Evolutionary conservation across 2,113 vertebrate genomes (phyloP), one percentile per base, ranked within the genome.

Genomic region (Genyomyrus donnyi): DNA sequence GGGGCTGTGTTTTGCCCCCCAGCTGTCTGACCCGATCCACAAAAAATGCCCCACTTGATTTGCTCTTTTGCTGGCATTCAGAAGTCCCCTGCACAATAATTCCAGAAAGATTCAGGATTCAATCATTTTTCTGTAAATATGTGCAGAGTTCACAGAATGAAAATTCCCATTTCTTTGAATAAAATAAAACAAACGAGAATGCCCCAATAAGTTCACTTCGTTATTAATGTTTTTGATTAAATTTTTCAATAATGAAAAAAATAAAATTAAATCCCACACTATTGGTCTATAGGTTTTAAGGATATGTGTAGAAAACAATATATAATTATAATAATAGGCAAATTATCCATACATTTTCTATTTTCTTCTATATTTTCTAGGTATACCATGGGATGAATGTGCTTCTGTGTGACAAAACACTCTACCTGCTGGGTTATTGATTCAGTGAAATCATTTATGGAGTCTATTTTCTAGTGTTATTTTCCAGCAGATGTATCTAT

Each of bases 21-120:
- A 99, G 39, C 97, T 99, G 95, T 99, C 98, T 0, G 98, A 99
- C 80, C 97, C 98, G 27, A 99, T 97, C 98, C 98, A 99, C 0
- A 99, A 94, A 93, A 99, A 99, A 46, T 99, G 98, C 0, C 98
- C 98, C 1, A 98, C 95, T 92, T 97, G 96, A 52, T 98, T 96
- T 0, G 97, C 97, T 91, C 97, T 95, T 95, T 98, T 98, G 17
- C 96, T 97, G 2, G 98, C 98, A 0, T 98, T 97, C 46, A 99
- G 97, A 92, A 99, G 94, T 10, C 98, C 98, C 93, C 98, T 99
- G 95, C 1, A 0, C 85, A 13, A 39, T 74, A 90, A 89, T 91
- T 45, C 86, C 15, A 93, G 77, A 42, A 50, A n/a, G 56, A 49
- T 66, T 70, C 62, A 31, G n/a, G 62, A 70, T 70, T 27, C 62